Conservation (phyloP, 2,797 vertebrate genomes). For the Graptemys geographica region DNA sequence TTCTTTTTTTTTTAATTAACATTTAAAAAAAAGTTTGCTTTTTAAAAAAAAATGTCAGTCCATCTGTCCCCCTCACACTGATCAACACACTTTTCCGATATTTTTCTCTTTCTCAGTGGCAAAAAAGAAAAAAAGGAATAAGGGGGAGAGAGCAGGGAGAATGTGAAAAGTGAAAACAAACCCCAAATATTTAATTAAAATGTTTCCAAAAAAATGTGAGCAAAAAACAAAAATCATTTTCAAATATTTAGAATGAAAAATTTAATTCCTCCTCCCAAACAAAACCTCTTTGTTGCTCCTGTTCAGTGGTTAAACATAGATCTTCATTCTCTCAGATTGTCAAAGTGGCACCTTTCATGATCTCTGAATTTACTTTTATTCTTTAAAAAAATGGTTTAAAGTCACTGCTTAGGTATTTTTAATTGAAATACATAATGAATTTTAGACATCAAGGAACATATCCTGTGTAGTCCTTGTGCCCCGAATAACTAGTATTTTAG, state of each 20-base stretch:
- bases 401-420: not conserved
- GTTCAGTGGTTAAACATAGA: not conserved
- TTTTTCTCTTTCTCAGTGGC: not conserved
- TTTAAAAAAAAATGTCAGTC: not conserved
- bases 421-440: not conserved
- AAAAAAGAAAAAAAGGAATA: not conserved
- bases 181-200: not conserved
- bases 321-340: not conserved
- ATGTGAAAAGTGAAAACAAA: not conserved
- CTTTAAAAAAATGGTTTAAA: not conserved
- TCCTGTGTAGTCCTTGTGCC: not conserved
- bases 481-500: not conserved
- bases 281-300: not conserved
- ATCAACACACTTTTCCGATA: not conserved
- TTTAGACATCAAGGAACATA: not conserved
- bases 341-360: not conserved
- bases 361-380: not conserved
- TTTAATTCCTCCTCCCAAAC: not conserved
- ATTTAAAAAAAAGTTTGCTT: not conserved
- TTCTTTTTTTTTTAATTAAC: not conserved
- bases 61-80: fast-evolving
- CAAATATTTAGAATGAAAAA: not conserved
- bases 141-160: not conserved
- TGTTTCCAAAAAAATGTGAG: not conserved
- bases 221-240: not conserved